Conservation (phyloP, 1,140 invertebrate genomes). For the Ceratitis capitata region DNA sequence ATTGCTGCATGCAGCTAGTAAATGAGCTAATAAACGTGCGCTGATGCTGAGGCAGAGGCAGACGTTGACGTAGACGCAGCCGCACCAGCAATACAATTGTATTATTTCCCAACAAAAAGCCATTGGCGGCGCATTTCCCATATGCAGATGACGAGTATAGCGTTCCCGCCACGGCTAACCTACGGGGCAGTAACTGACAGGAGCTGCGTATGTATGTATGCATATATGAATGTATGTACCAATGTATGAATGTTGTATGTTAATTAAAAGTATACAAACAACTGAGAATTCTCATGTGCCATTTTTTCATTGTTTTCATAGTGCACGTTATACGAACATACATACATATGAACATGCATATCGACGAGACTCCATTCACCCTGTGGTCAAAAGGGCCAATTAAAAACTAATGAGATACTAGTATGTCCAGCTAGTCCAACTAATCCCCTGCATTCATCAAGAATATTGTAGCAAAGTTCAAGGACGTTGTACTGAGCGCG, state of each 20-base stretch:
- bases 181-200: neutral
- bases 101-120: neutral
- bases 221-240: too few relatives aligned
- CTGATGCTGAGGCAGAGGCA: too few relatives aligned
- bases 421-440: too few relatives aligned
- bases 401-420: too few relatives aligned
- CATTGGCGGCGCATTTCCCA: neutral
- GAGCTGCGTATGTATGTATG: neutral
- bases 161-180: neutral
- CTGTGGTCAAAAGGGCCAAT: too few relatives aligned
- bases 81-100: neutral
- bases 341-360: neutral
- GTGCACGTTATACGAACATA: neutral
- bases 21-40: constrained; percentile 3
- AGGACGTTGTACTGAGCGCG: too few relatives aligned
- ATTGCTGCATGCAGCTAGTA: neutral
- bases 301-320: neutral
- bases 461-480: too few relatives aligned
- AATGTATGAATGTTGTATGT: too few relatives aligned
- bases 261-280: too few relatives aligned
- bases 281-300: neutral
- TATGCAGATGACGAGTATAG: neutral
- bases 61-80: too few relatives aligned
- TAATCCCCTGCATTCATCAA: too few relatives aligned
- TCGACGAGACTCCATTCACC: too few relatives aligned